phyloP scores from a whole-genome alignment of 2,888 invertebrate genomes.

The Antheraea assamensis region DNA sequence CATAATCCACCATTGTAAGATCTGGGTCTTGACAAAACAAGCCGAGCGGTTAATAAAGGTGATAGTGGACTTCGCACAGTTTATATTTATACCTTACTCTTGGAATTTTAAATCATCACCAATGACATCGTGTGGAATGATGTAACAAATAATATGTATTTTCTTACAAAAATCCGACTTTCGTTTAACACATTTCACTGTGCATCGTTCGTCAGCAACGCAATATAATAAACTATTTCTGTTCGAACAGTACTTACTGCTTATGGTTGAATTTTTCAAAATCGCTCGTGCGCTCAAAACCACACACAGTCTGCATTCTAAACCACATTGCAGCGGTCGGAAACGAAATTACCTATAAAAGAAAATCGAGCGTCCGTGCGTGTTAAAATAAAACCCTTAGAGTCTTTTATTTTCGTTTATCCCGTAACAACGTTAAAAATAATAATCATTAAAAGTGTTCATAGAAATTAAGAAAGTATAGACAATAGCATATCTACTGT shows the following conservation, averaged over 20 bases:
- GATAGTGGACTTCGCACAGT: too few species aligned
- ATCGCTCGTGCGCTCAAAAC: conserved; percentile 29
- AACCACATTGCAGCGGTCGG: conserved; percentile 6
- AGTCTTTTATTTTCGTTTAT: not conserved
- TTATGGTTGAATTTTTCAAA: conserved; percentile 1
- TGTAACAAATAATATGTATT: too few species aligned
- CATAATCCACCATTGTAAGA: too few species aligned
- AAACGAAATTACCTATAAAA: conserved; percentile 12
- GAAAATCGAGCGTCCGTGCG: not conserved
- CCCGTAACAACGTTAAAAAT: not conserved
- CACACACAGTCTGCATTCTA: not conserved
- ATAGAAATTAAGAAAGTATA: not conserved
- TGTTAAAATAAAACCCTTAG: not conserved
- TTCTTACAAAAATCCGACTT: too few species aligned
- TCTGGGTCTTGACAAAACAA: too few species aligned
- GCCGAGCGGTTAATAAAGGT: too few species aligned
- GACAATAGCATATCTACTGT: too few species aligned
- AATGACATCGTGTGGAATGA: too few species aligned
- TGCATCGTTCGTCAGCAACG: not conserved
- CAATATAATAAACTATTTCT: not conserved
- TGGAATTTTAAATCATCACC: too few species aligned
- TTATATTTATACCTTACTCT: too few species aligned
- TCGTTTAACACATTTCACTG: not conserved
- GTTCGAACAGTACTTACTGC: not conserved
- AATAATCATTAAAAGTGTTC: not conserved